Percentiles rank a stretch among this genome's conserved stretches.
phyloP scores from a whole-genome alignment of 2,113 vertebrate genomes.

The Natator depressus region DNA sequence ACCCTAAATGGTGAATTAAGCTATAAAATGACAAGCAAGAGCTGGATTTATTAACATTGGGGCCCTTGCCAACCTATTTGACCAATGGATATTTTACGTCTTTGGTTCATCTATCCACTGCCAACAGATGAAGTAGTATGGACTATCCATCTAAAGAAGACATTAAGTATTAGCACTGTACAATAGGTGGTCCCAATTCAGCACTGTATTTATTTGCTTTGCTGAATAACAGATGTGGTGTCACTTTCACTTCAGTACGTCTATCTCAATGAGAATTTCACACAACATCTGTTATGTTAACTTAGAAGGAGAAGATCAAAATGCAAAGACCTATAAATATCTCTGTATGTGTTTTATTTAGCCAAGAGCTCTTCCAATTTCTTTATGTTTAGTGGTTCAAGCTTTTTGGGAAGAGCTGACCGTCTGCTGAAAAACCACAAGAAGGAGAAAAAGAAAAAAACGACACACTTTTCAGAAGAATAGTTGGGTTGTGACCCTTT shows the following conservation, averaged over 20 bases:
- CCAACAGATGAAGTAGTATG: background rate
- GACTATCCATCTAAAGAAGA: background rate
- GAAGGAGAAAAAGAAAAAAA: background rate
- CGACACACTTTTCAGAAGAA: background rate
- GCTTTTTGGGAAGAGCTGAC: background rate
- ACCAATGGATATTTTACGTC: background rate
- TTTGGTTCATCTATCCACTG: background rate
- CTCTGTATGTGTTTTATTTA: background rate
- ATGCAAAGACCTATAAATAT: background rate
- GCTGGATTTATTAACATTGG: background rate
- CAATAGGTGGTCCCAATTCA: background rate
- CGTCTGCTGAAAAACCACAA: background rate
- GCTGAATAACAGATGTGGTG: background rate
- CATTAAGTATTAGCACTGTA: background rate
- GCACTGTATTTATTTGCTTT: background rate
- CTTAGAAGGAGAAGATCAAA: background rate
- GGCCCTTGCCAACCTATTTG: rapidly evolving
- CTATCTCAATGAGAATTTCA: background rate
- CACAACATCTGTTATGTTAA: background rate
- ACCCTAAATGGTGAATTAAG: background rate
- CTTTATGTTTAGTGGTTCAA: background rate
- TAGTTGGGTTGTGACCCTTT: background rate
- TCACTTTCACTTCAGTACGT: background rate
- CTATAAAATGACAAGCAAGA: background rate
- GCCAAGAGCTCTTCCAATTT: background rate